Conservation (phyloP, 2,888 invertebrate species). For the Aphodius sticticus region DNA sequence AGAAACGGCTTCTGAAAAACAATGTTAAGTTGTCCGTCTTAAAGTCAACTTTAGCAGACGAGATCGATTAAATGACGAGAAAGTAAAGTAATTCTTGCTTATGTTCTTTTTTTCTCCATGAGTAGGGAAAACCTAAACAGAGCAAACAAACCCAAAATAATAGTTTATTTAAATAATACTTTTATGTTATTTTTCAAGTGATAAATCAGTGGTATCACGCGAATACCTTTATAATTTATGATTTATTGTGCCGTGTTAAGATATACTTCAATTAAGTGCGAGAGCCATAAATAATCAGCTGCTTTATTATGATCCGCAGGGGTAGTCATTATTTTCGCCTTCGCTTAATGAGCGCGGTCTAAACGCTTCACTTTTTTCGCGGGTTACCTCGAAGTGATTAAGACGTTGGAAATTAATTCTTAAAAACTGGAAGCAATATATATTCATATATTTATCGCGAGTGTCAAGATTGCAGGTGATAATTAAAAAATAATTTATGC, state of each 20-base stretch:
- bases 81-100: too few species aligned
- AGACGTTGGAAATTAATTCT: not conserved
- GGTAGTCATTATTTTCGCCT: not conserved
- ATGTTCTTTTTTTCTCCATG: too few species aligned
- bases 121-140: too few species aligned
- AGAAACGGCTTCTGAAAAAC: too few species aligned
- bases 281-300: not conserved
- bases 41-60: too few species aligned
- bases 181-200: not conserved
- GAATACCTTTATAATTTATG: not conserved
- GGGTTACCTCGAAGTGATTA: not conserved
- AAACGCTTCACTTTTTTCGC: not conserved
- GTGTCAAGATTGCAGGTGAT: not conserved
- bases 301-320: conserved; percentile 4
- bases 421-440: conserved; percentile 4
- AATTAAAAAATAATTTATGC: not conserved
- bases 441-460: not conserved
- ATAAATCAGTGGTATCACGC: not conserved
- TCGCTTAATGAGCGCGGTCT: not conserved
- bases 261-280: not conserved
- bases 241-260: not conserved
- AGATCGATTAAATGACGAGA: too few species aligned
- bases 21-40: too few species aligned
- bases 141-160: not conserved
- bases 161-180: not conserved